These are phyloP conservation scores for Trissolcus brochymenae DNA, from an alignment of 2,888 invertebrate genomes.

Conservation along the genomic window DNA sequence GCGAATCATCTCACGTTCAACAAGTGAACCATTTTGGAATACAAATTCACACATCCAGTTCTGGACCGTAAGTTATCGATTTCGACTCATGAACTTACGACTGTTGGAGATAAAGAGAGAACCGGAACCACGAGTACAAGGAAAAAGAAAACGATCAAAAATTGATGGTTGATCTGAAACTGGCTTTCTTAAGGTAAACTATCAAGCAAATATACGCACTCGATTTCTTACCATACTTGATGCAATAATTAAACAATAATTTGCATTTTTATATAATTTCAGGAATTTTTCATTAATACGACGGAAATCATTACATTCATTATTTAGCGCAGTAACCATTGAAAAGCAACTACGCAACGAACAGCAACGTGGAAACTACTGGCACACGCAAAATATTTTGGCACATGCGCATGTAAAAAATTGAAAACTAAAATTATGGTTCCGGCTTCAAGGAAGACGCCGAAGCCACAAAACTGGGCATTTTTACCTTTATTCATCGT, in stretches of 20 bases:
- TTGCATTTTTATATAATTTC: too few relatives aligned
- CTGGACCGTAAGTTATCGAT: constrained; percentile 55
- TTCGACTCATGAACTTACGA: constrained; percentile 55
- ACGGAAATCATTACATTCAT: too few relatives aligned
- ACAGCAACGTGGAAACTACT: not conserved
- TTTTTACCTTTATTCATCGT: constrained; percentile 61
- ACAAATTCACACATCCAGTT: constrained; percentile 58
- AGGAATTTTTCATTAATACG: too few relatives aligned
- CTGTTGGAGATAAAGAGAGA: constrained; percentile 37
- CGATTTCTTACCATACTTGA: too few relatives aligned
- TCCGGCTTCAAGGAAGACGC: constrained; percentile 39
- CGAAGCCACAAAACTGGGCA: constrained; percentile 61
- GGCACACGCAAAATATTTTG: constrained; percentile 7
- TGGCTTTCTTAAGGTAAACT: constrained; percentile 33
- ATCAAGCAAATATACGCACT: too few relatives aligned
- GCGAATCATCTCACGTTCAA: constrained; percentile 58
- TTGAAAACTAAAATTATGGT: constrained; percentile 34
- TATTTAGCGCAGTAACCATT: too few relatives aligned
- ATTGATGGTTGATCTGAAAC: constrained; percentile 37
- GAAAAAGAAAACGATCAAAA: constrained; percentile 42
- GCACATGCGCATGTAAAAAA: constrained; percentile 2
- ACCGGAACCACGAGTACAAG: constrained; percentile 18
- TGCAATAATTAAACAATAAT: too few relatives aligned
- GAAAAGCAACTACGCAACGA: not conserved
- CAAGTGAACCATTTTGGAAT: constrained; percentile 56